A percentile compares a stretch with the other conserved stretches of the same genome.
phyloP scores from a whole-genome alignment of 2,797 vertebrate species.

The Leptoclinus maculatus region DNA sequence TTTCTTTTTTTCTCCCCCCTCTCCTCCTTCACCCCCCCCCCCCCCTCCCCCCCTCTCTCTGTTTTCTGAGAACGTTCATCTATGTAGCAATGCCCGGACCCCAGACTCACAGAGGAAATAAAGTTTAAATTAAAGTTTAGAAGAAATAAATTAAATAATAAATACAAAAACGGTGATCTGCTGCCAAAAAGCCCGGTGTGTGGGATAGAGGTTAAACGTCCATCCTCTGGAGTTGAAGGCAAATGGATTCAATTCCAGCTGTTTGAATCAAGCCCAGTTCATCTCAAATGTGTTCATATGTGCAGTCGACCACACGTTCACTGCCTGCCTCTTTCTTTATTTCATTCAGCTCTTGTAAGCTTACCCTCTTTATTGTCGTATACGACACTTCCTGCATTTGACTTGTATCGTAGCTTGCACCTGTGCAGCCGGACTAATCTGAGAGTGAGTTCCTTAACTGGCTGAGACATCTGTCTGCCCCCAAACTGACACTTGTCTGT shows the following conservation, averaged over 20 bases:
- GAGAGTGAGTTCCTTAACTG: constrained; percentile 42
- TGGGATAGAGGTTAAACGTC: constrained; percentile 82
- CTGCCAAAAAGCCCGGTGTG: constrained; percentile 81
- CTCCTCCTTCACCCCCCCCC: constrained; percentile 48
- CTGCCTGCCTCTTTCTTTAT: constrained; percentile 47
- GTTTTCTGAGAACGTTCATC: constrained; percentile 82
- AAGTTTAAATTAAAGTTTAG: constrained; percentile 85
- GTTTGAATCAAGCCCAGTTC: constrained; percentile 66
- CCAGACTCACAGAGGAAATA: constrained; percentile 84
- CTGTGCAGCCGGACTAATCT: constrained; percentile 48
- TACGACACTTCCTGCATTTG: constrained; percentile 41
- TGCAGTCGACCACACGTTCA: constrained; percentile 50
- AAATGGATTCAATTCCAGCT: constrained; percentile 73
- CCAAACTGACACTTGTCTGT: constrained; percentile 58
- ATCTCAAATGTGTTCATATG: constrained; percentile 52
- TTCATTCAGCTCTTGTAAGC: constrained; percentile 48
- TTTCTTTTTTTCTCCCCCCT: constrained; percentile 53
- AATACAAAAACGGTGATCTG: constrained; percentile 75
- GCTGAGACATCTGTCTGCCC: constrained; percentile 64
- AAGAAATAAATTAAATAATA: constrained; percentile 80
- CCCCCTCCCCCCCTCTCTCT: constrained; percentile 57
- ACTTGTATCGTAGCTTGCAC: constrained; percentile 45
- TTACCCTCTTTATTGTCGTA: constrained; percentile 19
- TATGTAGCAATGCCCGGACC: constrained; percentile 83
- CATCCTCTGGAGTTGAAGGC: constrained; percentile 76